Conservation (phyloP, 2,113 vertebrate genomes). For the Sylvietta virens region DNA sequence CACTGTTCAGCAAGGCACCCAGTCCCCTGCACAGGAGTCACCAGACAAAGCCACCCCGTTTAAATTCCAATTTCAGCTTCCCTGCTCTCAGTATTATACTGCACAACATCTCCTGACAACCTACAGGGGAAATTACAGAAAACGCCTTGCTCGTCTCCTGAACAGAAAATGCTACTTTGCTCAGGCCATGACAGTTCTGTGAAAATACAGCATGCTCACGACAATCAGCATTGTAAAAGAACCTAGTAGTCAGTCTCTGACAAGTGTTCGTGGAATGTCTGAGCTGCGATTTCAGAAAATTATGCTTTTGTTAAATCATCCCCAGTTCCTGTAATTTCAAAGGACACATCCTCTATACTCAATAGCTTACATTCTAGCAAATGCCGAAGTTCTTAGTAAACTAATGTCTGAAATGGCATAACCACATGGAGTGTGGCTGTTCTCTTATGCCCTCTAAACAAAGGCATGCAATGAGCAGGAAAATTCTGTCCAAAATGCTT, state of each 20-base stretch:
- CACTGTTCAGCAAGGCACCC: not conserved
- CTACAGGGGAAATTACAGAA: not conserved
- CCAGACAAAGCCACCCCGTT: fast-evolving
- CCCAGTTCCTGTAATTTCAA: not conserved
- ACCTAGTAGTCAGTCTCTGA: not conserved
- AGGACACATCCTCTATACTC: not conserved
- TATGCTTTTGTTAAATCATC: not conserved
- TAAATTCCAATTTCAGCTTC: not conserved
- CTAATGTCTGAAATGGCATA: not conserved
- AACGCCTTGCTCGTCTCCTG: not conserved
- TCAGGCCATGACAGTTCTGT: not conserved
- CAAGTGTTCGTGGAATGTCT: not conserved
- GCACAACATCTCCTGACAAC: not conserved
- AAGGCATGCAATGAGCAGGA: not conserved
- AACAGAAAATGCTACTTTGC: not conserved
- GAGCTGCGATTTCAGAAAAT: not conserved
- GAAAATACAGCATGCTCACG: not conserved
- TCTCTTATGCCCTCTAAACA: not conserved
- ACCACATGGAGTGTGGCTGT: not conserved
- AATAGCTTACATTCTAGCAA: not conserved
- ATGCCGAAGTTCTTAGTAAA: not conserved
- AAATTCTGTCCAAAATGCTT: not conserved
- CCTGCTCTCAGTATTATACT: fast-evolving
- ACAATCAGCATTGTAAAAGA: not conserved
- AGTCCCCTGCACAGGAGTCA: not conserved